Percentiles rank a stretch among this genome's conserved stretches.
phyloP scores from a whole-genome alignment of 2,888 invertebrate genomes.

The Hirtodrosophila cameraria region DNA sequence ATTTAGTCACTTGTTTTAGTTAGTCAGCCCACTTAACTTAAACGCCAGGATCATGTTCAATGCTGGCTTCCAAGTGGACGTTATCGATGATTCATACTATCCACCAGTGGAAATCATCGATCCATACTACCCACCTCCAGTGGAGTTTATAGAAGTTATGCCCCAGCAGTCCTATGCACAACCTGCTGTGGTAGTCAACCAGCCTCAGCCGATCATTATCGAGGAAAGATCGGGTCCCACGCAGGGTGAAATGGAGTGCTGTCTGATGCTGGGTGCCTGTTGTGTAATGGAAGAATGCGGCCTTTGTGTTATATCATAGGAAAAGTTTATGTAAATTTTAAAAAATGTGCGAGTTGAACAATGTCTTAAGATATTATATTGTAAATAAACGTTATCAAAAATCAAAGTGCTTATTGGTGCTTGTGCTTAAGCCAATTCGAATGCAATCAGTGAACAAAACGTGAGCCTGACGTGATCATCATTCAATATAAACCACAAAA shows the following conservation, averaged over 20 bases:
- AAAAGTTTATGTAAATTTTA: background rate
- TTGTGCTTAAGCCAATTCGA: background rate
- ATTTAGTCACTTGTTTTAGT: slow-evolving; percentile 40
- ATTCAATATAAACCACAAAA: too few species aligned
- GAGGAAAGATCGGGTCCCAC: slow-evolving; percentile 37
- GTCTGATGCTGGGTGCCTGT: slow-evolving; percentile 55
- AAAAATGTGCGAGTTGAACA: slow-evolving; percentile 1
- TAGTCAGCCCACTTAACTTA: background rate
- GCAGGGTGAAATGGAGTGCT: slow-evolving; percentile 54
- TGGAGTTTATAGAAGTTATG: slow-evolving; percentile 47
- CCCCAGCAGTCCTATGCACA: slow-evolving; percentile 46
- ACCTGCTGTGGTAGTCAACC: slow-evolving; percentile 58
- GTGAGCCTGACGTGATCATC: background rate
- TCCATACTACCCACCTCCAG: slow-evolving; percentile 52
- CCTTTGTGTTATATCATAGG: slow-evolving; percentile 57
- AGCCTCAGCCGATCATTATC: slow-evolving; percentile 51
- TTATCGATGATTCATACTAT: slow-evolving; percentile 60
- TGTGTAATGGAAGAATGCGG: slow-evolving; percentile 67
- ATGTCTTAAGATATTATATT: slow-evolving; percentile 6
- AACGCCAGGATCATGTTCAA: slow-evolving; percentile 58
- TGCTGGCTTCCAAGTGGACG: slow-evolving; percentile 64
- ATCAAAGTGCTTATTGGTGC: background rate
- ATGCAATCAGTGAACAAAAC: too few species aligned
- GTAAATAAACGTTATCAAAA: slow-evolving; percentile 27
- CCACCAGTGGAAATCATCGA: slow-evolving; percentile 51